Evolutionary conservation across 2,888 invertebrate genomes (phyloP).

Genomic region (Oligia fasciuncula): DNA sequence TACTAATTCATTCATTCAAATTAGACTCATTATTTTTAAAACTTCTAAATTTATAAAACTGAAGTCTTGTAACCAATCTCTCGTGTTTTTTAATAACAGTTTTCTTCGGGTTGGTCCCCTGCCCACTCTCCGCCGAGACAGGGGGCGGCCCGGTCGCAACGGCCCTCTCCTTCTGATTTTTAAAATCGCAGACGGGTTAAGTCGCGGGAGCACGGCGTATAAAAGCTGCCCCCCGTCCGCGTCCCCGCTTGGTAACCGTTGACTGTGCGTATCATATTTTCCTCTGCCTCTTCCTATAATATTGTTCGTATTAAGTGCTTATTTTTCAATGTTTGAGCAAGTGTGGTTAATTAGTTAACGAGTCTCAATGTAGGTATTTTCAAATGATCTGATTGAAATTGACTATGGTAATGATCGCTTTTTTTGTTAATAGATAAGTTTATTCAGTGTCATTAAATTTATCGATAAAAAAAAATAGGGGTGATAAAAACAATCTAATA

Average conservation of each 20-base stretch:
- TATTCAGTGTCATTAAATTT: neutral
- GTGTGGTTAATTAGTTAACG: slow-evolving; percentile 15
- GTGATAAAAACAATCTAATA: slow-evolving; percentile 26
- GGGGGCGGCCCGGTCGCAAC: slow-evolving; percentile 64
- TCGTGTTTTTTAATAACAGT: slow-evolving; percentile 86
- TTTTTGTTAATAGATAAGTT: neutral
- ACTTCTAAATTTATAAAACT: slow-evolving; percentile 73
- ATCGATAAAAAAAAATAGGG: neutral
- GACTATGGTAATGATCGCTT: too few relatives aligned
- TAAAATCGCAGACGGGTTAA: slow-evolving; percentile 88
- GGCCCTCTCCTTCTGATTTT: slow-evolving; percentile 84
- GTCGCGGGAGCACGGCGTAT: slow-evolving; percentile 71
- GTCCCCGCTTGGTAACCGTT: slow-evolving; percentile 66
- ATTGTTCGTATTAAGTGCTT: slow-evolving; percentile 53
- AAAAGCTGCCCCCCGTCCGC: slow-evolving; percentile 69
- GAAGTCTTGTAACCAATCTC: slow-evolving; percentile 82
- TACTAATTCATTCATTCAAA: slow-evolving; percentile 24
- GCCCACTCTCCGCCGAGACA: slow-evolving; percentile 74
- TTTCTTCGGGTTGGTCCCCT: slow-evolving; percentile 82
- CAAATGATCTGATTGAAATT: neutral
- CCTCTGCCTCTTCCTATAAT: slow-evolving; percentile 57
- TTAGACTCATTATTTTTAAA: slow-evolving; percentile 41
- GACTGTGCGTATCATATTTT: slow-evolving; percentile 67
- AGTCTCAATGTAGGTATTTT: neutral
- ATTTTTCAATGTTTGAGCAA: slow-evolving; percentile 38